A percentile compares a stretch with the other conserved stretches of the same genome.
Conservation (phyloP, 2,888 invertebrate genomes). For the Lepidocyrtinus sp. region DNA sequence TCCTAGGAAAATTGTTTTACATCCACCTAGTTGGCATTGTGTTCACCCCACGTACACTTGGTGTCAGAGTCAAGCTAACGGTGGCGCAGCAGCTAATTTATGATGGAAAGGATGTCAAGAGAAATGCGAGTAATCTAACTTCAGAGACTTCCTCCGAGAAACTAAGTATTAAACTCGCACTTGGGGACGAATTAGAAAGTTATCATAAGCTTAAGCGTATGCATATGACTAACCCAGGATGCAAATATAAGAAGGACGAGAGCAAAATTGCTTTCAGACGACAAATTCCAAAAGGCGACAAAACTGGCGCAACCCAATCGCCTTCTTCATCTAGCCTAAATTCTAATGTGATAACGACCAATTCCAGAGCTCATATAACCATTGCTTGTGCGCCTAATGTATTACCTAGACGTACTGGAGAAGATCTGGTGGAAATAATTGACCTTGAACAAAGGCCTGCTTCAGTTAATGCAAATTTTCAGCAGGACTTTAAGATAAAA, state of each 20-base stretch:
- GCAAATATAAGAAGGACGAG: conserved; percentile 23
- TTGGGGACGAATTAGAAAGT: conserved; percentile 28
- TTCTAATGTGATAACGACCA: conserved; percentile 44
- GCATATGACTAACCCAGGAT: conserved; percentile 26
- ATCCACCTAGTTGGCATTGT: conserved; percentile 52
- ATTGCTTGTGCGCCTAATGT: conserved; percentile 70
- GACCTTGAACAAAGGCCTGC: conserved; percentile 65
- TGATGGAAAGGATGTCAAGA: conserved; percentile 67
- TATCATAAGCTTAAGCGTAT: background rate
- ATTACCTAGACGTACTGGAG: conserved; percentile 70
- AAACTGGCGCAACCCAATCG: no score
- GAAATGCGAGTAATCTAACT: conserved; percentile 12
- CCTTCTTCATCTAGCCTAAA: background rate
- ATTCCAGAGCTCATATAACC: conserved; percentile 71
- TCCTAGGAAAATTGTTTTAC: conserved; percentile 32
- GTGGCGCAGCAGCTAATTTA: conserved; percentile 70
- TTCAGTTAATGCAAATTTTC: conserved; percentile 33
- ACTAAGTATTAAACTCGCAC: background rate
- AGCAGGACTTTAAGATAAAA: conserved; percentile 62
- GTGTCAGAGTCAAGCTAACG: conserved; percentile 71
- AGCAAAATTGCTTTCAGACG: conserved; percentile 14
- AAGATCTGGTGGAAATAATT: conserved; percentile 70
- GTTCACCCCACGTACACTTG: conserved; percentile 69
- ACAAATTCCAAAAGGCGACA: background rate
- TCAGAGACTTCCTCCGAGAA: background rate